Conservation (phyloP, 2,113 vertebrate species). For the Talpa occidentalis region DNA sequence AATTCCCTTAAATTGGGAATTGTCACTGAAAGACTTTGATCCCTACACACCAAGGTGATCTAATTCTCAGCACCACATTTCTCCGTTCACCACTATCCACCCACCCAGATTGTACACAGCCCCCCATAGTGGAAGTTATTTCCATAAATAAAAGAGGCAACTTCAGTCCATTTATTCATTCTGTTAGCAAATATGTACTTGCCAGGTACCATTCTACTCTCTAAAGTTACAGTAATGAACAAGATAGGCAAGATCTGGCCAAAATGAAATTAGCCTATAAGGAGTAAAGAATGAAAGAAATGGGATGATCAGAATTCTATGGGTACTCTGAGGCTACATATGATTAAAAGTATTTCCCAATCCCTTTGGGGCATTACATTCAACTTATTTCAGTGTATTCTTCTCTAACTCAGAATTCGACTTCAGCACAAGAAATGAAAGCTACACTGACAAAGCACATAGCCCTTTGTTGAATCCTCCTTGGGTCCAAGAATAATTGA, state of each 20-base stretch:
- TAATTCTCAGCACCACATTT: not conserved
- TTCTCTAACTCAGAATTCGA: conserved; percentile 8
- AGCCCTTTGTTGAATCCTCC: not conserved
- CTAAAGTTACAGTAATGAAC: not conserved
- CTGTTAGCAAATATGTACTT: conserved; percentile 4
- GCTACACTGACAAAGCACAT: not conserved
- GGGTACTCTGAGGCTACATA: not conserved
- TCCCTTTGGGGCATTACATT: not conserved
- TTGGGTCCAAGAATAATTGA: not conserved
- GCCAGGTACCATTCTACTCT: not conserved
- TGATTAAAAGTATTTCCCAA: not conserved
- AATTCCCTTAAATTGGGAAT: not conserved
- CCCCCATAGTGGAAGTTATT: not conserved
- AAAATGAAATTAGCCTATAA: not conserved
- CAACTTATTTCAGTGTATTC: not conserved
- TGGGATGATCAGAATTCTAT: not conserved
- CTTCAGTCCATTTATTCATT: not conserved
- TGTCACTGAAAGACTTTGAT: not conserved
- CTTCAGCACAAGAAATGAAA: not conserved
- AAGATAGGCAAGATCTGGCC: not conserved
- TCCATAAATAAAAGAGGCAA: not conserved
- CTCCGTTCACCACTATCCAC: not conserved
- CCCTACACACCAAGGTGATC: not conserved
- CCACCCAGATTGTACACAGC: not conserved
- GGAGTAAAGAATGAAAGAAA: not conserved